Conservation (phyloP, 2,888 invertebrate genomes). For the Cataglyphis cursor region DNA sequence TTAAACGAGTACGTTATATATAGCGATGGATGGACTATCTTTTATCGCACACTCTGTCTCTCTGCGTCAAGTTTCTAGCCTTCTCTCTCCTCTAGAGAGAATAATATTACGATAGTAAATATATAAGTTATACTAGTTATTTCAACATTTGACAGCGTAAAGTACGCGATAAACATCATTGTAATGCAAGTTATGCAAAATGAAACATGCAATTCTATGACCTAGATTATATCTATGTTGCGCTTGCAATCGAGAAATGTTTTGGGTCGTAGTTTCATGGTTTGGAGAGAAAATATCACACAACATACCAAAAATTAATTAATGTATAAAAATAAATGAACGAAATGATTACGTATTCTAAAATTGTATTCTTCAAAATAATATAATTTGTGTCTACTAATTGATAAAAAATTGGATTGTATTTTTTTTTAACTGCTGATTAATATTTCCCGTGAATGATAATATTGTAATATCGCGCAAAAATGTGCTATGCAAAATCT, state of each 20-base stretch:
- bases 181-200: neutral
- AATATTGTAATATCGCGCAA: neutral
- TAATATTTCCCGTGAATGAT: neutral
- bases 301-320: neutral
- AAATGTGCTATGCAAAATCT: neutral
- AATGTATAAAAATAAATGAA: neutral
- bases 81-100: neutral
- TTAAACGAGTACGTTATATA: conserved; percentile 60
- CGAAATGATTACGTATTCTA: neutral
- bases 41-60: neutral
- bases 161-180: neutral
- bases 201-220: neutral
- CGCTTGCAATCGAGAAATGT: neutral
- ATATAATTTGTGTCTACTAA: neutral
- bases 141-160: neutral
- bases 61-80: neutral
- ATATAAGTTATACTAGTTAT: conserved; percentile 3
- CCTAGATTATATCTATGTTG: neutral
- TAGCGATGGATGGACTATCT: conserved; percentile 10
- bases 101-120: neutral
- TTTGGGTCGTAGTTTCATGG: neutral
- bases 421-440: neutral
- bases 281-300: neutral
- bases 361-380: neutral
- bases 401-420: neutral